These are phyloP conservation scores for Liopterus haemorrhoidalis DNA, from an alignment of 2,888 invertebrate genomes.

Conservation along the genomic window DNA sequence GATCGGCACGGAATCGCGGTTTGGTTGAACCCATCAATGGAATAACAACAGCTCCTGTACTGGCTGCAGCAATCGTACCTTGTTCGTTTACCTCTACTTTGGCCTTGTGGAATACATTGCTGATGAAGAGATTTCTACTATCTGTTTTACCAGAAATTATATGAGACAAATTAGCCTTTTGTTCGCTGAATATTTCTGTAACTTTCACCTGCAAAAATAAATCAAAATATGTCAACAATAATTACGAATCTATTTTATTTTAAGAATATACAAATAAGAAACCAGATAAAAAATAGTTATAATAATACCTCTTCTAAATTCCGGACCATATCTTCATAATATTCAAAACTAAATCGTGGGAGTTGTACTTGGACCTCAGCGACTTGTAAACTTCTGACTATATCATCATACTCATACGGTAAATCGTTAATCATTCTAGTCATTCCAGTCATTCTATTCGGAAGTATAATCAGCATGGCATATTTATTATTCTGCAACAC, in stretches of 20 bases:
- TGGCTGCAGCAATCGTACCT: constrained; percentile 62
- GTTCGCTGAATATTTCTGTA: constrained; percentile 51
- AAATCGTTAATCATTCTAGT: constrained; percentile 52
- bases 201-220: constrained; percentile 53
- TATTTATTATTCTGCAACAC: constrained; percentile 51
- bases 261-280: constrained; percentile 5
- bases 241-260: not conserved
- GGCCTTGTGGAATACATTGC: constrained; percentile 57
- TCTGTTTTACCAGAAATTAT: too few species aligned
- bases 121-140: constrained; percentile 46
- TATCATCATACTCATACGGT: constrained; percentile 48
- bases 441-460: constrained; percentile 49
- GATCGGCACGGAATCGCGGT: constrained; percentile 51
- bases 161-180: too few species aligned
- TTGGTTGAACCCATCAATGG: constrained; percentile 54
- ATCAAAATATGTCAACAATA: constrained; percentile 1
- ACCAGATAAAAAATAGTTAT: not conserved
- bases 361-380: constrained; percentile 52
- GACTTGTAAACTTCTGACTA: constrained; percentile 46
- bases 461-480: constrained; percentile 59
- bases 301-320: constrained; percentile 46
- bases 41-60: constrained; percentile 53
- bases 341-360: constrained; percentile 58
- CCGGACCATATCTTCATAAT: constrained; percentile 49
- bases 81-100: constrained; percentile 59